These are phyloP conservation scores for Scaptomyza reducta DNA, from an alignment of 2,888 invertebrate genomes.

Conservation along the genomic window DNA sequence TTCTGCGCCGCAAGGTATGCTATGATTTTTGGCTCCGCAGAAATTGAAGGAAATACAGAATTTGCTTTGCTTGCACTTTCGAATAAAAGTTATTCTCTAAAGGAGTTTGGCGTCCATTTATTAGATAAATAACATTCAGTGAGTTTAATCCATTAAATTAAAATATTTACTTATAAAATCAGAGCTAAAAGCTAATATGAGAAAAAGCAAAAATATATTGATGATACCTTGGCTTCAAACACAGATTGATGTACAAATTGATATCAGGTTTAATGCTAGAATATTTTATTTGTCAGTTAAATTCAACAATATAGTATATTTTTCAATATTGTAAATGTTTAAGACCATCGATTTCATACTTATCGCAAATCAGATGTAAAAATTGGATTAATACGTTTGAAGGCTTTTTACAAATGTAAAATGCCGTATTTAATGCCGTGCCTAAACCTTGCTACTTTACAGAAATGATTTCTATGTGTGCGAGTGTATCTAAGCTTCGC, in stretches of 20 bases:
- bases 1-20: conserved; percentile 64
- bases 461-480: not conserved
- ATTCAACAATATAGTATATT: no score
- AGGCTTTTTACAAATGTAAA: no score
- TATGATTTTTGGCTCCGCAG: conserved; percentile 45
- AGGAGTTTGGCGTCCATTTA: conserved; percentile 9
- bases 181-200: not conserved
- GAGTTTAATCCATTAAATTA: not conserved
- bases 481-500: conserved; percentile 26
- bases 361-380: no score
- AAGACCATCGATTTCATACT: no score
- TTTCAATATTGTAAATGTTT: no score
- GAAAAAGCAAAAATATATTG: not conserved
- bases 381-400: no score
- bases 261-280: no score
- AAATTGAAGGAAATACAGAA: conserved; percentile 12
- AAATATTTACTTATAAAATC: not conserved
- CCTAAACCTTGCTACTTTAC: no score
- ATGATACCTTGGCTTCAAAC: not conserved
- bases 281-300: no score
- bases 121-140: not conserved
- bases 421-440: no score
- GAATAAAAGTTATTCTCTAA: conserved; percentile 2
- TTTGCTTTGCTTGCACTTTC: conserved; percentile 5
- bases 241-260: not conserved